Base-by-base conservation (phyloP, 2,888 invertebrate genomes). In the Drosophila rellima region DNA sequence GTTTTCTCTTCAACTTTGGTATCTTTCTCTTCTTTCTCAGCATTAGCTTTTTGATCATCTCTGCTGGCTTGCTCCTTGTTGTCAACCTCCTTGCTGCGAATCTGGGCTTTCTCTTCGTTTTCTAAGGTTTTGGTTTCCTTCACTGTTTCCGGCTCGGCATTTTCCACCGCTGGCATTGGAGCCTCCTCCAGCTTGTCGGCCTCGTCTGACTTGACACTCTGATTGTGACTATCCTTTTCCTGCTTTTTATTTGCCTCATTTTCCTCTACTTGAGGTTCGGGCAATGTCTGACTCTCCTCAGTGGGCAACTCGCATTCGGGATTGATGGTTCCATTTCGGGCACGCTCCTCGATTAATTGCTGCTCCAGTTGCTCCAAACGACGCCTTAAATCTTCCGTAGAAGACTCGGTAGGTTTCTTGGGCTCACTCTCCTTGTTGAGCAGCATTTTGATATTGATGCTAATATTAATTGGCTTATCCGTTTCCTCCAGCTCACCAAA, bases 381-480 rank as follows among this genome's bases (percentile, higher is more conserved):
- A 0, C 70, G 81, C 4, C 78, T 82, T 4, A 91, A 64, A 33
- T 89, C 89, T 11, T 87, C 83, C 0, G 90, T 83, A 3, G 73
- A 74, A 4, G 63, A 18, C 3, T 77, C 69, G 2, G 54, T 57
- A 0, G 67, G 54, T 29, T 74, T 81, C 35, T 69, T 76, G 8
- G 47, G 70, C 6, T 85, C 88, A 2, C 55, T 73, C 2, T 84
- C 82, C 48, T 89, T 90, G 60, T 88, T 90, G 13, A 91, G 65
- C 47, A 83, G 55, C 91, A 91, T 91, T 78, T 91, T 90, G n/a
- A 91, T 91, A 55, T 91, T 91, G 18, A 91, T 91, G 72, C 91
- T 91, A 0, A 91, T 91, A 54, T 91, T 91, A 10, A 91, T 89
- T 11, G 91, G 91, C 37, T 88, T 91, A 40, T 87, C 90, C 1